A percentile compares a stretch with the other conserved stretches of the same genome.
Evolutionary conservation across 2,797 vertebrate genomes (phyloP).

Genomic region (Harpagifer antarcticus): DNA sequence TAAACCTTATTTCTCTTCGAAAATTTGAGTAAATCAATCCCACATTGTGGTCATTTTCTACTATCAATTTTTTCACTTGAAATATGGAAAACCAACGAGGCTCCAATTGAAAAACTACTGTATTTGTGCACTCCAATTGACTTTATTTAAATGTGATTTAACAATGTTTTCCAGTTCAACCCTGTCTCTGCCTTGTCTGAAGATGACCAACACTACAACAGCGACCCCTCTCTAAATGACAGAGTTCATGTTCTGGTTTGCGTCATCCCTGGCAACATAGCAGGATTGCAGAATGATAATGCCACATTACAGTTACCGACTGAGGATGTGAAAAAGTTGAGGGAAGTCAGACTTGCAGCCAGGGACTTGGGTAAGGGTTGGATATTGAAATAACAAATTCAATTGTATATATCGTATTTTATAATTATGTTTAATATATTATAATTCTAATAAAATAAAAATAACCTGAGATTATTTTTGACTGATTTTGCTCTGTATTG

Average conservation of each 20-base stretch:
- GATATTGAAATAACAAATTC: background rate
- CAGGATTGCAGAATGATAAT: fast-evolving
- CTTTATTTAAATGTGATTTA: no score
- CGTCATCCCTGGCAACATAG: constrained; percentile 17
- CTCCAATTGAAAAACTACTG: no score
- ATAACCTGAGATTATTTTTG: background rate
- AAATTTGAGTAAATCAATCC: no score
- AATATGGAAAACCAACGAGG: no score
- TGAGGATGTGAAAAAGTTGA: constrained; percentile 35
- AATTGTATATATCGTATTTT: no score
- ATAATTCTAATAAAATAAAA: no score
- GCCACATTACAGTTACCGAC: no score
- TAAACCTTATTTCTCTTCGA: background rate
- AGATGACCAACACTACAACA: background rate
- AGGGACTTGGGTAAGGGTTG: constrained; percentile 46
- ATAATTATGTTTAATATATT: no score
- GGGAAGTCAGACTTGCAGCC: constrained; percentile 40
- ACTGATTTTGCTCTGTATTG: background rate
- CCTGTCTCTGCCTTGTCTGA: fast-evolving
- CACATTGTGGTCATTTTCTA: no score
- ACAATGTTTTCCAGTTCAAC: constrained; percentile 24
- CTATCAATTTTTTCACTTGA: no score
- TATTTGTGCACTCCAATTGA: fast-evolving
- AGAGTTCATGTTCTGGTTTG: constrained; percentile 57
- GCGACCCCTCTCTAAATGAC: no score